Evolutionary conservation across 1,140 invertebrate species (phyloP).

Genomic region (Drosophila santomea): DNA sequence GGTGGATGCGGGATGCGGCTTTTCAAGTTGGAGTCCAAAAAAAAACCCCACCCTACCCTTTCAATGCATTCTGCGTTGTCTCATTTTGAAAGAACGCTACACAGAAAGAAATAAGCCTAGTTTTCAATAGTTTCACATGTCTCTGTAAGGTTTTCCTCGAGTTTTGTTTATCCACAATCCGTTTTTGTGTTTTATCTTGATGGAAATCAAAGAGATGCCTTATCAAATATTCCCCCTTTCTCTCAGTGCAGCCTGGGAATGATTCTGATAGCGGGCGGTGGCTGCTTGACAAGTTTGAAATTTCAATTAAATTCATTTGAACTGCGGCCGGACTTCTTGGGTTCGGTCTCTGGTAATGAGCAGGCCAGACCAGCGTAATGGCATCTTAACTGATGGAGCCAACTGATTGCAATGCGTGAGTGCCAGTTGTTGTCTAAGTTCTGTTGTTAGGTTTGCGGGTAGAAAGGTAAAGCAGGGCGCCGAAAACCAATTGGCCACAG

Average conservation of each 20-base stretch:
- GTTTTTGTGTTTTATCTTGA: no score
- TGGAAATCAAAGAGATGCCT: no score
- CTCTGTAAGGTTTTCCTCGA: not conserved
- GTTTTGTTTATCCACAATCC: no score
- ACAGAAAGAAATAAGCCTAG: not conserved
- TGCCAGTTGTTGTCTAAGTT: slow-evolving; percentile 17
- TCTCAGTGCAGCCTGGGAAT: not conserved
- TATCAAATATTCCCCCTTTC: not conserved
- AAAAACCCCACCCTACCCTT: not conserved
- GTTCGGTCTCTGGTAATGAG: slow-evolving; percentile 48
- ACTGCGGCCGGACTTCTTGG: slow-evolving; percentile 67
- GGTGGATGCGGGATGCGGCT: slow-evolving; percentile 23
- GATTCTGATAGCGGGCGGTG: slow-evolving; percentile 7
- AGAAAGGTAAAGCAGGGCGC: slow-evolving; percentile 20
- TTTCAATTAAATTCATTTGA: slow-evolving; percentile 83
- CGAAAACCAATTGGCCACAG: slow-evolving; percentile 14
- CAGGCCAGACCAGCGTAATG: slow-evolving; percentile 30
- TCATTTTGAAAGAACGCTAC: slow-evolving; percentile 24
- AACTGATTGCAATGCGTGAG: slow-evolving; percentile 17
- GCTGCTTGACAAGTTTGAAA: slow-evolving; percentile 81
- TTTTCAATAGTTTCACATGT: not conserved
- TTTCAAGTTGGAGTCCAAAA: slow-evolving; percentile 28
- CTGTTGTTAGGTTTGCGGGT: slow-evolving; percentile 17
- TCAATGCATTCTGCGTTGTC: slow-evolving; percentile 57
- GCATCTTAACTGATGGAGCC: slow-evolving; percentile 47